Evolutionary conservation across 2,888 invertebrate genomes (phyloP).

Genomic region (Heliconius charithonia): DNA sequence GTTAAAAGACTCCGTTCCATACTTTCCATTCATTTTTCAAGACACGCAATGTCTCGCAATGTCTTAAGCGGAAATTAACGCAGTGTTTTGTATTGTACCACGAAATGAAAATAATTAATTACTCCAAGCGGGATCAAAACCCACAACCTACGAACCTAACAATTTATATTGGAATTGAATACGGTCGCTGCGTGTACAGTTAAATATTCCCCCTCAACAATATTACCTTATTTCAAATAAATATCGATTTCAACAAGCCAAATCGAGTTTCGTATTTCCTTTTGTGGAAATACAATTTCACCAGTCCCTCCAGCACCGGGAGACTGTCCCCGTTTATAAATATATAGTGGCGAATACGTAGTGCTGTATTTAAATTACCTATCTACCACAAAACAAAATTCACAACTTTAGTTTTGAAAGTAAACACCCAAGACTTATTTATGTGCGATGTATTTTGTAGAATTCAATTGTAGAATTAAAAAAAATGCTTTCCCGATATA

Average conservation of each 20-base stretch:
- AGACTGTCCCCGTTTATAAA: constrained; percentile 11
- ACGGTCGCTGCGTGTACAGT: too few relatives aligned
- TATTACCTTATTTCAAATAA: constrained; percentile 9
- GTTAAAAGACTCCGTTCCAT: too few relatives aligned
- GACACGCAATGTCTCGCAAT: too few relatives aligned
- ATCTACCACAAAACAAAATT: neutral
- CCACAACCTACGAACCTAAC: too few relatives aligned
- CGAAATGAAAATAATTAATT: too few relatives aligned
- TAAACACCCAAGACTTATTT: neutral
- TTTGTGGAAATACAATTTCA: constrained; percentile 19
- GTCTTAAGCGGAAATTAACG: too few relatives aligned
- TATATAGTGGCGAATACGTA: constrained; percentile 6
- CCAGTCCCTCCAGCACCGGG: neutral
- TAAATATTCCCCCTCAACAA: neutral
- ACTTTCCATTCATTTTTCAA: too few relatives aligned
- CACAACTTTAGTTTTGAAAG: neutral
- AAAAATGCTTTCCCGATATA: too few relatives aligned
- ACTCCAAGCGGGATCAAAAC: too few relatives aligned
- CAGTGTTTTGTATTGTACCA: too few relatives aligned
- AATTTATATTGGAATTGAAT: too few relatives aligned
- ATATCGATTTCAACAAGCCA: constrained; percentile 18
- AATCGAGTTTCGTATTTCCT: constrained; percentile 26
- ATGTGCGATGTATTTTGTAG: neutral
- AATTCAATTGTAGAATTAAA: too few relatives aligned
- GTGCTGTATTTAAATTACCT: constrained; percentile 2